A percentile compares a stretch with the other conserved stretches of the same genome.
phyloP scores from a whole-genome alignment of 1,140 invertebrate genomes.

The Pristionchus pacificus region DNA sequence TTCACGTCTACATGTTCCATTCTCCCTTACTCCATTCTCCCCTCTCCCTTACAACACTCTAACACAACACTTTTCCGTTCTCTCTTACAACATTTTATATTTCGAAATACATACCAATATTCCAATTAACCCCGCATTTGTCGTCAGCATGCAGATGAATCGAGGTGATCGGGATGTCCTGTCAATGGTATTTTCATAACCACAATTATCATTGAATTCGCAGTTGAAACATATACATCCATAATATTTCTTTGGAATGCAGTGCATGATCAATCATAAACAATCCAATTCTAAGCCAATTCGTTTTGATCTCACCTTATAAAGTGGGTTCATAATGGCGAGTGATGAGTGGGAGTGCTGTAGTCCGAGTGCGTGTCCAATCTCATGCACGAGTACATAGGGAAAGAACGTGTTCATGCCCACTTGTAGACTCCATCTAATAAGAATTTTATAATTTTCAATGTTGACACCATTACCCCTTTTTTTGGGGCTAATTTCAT shows the following conservation, averaged over 20 bases:
- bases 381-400: slow-evolving; percentile 31
- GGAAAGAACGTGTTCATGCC: slow-evolving; percentile 17
- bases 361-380: slow-evolving; percentile 29
- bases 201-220: too few species aligned
- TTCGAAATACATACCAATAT: slow-evolving; percentile 15
- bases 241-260: too few species aligned
- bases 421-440: neutral
- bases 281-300: neutral
- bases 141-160: slow-evolving; percentile 25
- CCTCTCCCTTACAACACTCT: neutral
- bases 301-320: neutral
- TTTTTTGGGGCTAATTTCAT: too few species aligned
- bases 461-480: neutral
- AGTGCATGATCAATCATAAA: too few species aligned
- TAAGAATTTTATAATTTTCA: neutral
- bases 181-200: neutral
- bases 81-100: neutral
- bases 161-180: slow-evolving; percentile 18
- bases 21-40: neutral
- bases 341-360: slow-evolving; percentile 19
- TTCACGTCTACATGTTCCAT: too few species aligned
- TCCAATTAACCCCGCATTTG: slow-evolving; percentile 31
- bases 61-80: neutral
- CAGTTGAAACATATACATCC: too few species aligned
- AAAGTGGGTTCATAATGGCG: slow-evolving; percentile 29